Conservation (phyloP, 2,888 invertebrate species). For the Mesochorus sp. region DNA sequence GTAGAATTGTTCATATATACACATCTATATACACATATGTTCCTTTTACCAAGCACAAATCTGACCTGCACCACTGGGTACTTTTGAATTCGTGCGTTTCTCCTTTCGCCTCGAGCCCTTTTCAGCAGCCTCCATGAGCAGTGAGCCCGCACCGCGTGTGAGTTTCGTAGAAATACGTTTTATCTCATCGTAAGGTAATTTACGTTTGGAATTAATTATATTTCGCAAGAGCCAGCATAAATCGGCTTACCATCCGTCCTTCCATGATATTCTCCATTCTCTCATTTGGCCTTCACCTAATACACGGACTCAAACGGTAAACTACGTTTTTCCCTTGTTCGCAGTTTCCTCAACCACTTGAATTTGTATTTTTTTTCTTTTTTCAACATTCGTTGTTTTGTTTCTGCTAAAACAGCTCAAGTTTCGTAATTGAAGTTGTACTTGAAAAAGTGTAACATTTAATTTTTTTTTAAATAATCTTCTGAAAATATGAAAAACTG, state of each 20-base stretch:
- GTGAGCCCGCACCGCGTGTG: conserved; percentile 4
- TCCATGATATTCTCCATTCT: conserved; percentile 29
- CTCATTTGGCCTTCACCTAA: conserved; percentile 14
- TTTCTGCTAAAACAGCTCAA: neutral
- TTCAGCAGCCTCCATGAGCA: conserved; percentile 2
- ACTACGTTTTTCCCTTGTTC: neutral
- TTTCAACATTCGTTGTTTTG: neutral
- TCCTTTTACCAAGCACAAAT: conserved; percentile 26
- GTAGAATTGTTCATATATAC: conserved; percentile 5
- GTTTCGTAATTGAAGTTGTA: no score
- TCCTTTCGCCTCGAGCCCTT: neutral
- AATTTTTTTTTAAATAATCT: no score
- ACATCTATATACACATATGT: neutral
- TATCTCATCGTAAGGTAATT: conserved; percentile 64
- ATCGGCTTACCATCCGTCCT: conserved; percentile 72
- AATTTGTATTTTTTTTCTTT: conserved; percentile 8
- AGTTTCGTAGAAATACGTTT: conserved; percentile 36
- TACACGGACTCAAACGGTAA: conserved; percentile 22
- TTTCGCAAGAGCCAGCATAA: conserved; percentile 66
- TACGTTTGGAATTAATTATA: conserved; percentile 75
- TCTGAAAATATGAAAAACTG: no score
- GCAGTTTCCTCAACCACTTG: neutral
- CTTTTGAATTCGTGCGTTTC: conserved; percentile 1
- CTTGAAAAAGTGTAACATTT: no score
- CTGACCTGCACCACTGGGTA: conserved; percentile 18